Evolutionary conservation across 2,888 invertebrate species (phyloP), one percentile per base, ranked within the genome.

Genomic region (Ptilodon capucinus): DNA sequence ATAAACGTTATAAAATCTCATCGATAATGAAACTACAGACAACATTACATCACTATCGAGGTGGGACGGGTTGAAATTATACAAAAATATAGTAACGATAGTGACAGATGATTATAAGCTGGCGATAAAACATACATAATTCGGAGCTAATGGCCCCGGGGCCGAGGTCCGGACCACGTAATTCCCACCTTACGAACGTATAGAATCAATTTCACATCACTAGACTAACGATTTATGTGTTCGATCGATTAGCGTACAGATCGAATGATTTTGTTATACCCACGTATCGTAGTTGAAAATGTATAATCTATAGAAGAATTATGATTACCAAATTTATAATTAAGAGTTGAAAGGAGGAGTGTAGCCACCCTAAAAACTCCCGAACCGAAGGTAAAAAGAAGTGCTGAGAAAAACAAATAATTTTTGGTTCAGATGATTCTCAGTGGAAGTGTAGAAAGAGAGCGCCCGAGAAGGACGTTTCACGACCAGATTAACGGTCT

Each of bases 71-170:
- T 81, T 83, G 81, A 86, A 87, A 91, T 90, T 90, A 87, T 86
- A 87, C 85, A 80, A 90, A 86, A 90, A 90, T 88, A 89, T 86
- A 82, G 84, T 89, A 86, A 87, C 84, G 85, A 88, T 89, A 88
- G 90, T 91, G 91, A 91, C 91, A 91, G 88, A 90, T 90, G 89
- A 91, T 90, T 90, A 90, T 90, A 90, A 90, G 86, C 85, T 83
- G 82, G 85, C 85, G 89, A 90, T 90, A 90, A 91, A 91, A 91
- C 89, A 90, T 81, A 91, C 89, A 91, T 89, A 89, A 90, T 90
- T 90, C 88, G 79, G 79, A 74, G 72, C 73, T 86, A 87, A 89
- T 86, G 79, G 86, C 75, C 74, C 43, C 65, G 62, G 62, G 61
- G 11, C n/a, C 21, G 32, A 21, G 16, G 30, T 28, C 13, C 36